Evolutionary conservation across 2,113 vertebrate genomes (phyloP).

Genomic region (Stercorarius parasiticus): DNA sequence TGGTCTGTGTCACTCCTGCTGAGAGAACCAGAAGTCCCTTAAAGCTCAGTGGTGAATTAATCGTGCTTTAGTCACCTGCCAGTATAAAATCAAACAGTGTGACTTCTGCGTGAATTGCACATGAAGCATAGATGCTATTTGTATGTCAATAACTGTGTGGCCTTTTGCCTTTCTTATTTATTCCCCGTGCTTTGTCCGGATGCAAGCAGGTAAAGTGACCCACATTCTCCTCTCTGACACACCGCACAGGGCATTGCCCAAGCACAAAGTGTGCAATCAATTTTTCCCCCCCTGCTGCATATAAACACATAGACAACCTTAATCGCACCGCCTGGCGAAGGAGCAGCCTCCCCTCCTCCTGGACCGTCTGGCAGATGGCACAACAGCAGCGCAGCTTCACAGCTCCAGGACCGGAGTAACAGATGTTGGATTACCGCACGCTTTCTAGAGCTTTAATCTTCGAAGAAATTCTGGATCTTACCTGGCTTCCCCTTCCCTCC

Average conservation of each 20-base stretch:
- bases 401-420: neutral
- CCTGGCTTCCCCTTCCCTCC: neutral
- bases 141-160: neutral
- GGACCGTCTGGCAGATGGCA: neutral
- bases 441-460: constrained; percentile 39
- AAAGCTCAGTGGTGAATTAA: neutral
- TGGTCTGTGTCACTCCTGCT: neutral
- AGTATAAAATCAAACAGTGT: neutral
- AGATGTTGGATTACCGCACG: neutral
- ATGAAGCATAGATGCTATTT: neutral
- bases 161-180: neutral
- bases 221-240: neutral
- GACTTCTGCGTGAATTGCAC: neutral
- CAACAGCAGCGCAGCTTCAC: constrained; percentile 3
- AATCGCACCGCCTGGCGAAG: neutral
- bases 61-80: neutral
- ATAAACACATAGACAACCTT: neutral
- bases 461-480: neutral
- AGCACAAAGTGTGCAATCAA: neutral
- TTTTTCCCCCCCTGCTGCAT: neutral
- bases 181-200: neutral
- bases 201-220: neutral
- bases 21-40: neutral
- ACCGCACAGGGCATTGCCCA: neutral
- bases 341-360: neutral